Conservation (phyloP, 2,113 vertebrate species). For the Sapajus apella region DNA sequence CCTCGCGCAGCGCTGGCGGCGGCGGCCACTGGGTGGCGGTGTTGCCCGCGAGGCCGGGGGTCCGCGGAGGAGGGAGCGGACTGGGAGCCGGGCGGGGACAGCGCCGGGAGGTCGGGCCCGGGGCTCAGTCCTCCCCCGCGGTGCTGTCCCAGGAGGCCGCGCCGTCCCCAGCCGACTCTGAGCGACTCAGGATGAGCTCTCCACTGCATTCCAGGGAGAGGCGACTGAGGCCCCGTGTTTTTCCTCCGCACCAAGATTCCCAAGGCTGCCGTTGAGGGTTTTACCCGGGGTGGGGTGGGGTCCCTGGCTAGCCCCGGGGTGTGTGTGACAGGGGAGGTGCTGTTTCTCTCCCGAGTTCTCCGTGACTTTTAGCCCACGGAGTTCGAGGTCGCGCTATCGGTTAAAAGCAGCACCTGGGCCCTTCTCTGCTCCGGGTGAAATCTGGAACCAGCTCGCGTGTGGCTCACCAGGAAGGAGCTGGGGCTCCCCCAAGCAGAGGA, state of each 20-base stretch:
- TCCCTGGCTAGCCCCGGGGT: background rate
- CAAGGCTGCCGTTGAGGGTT: background rate
- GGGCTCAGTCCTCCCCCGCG: too few relatives aligned
- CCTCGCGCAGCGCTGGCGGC: rapidly evolving
- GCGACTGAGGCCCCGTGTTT: background rate
- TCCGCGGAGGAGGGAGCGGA: rapidly evolving
- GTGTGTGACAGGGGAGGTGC: background rate
- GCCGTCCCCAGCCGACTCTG: background rate
- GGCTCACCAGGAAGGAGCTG: background rate
- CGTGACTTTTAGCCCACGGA: too few relatives aligned
- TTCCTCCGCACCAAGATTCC: background rate
- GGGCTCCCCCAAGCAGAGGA: background rate
- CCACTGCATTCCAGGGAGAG: too few relatives aligned
- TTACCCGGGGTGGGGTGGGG: background rate
- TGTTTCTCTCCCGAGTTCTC: rapidly evolving
- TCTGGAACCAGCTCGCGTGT: background rate
- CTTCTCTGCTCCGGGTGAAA: background rate
- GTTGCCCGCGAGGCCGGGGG: background rate
- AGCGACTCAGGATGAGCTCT: background rate
- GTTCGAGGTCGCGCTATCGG: rapidly evolving
- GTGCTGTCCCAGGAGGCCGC: background rate
- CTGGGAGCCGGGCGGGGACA: rapidly evolving
- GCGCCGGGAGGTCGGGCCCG: background rate
- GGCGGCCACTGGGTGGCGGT: conserved; percentile 64
- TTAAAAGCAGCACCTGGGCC: rapidly evolving